Evolutionary conservation across 1,140 invertebrate species (phyloP).

Genomic region (Drosophila lowei): DNA sequence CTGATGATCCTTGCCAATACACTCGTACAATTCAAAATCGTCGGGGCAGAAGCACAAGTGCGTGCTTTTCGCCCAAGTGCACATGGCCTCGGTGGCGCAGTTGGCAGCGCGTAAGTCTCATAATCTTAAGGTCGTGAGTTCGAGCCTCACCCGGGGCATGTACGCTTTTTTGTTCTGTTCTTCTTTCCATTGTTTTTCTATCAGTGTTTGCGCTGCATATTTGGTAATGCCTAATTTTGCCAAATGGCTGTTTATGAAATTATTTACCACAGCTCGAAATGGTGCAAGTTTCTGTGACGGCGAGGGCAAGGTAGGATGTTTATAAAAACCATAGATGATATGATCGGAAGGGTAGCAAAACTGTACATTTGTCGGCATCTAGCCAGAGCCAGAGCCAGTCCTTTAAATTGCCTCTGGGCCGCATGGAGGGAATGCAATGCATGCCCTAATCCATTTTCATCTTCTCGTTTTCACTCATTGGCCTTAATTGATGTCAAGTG

Average conservation of each 20-base stretch:
- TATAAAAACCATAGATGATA: too few species aligned
- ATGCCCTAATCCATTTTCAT: conserved; percentile 36
- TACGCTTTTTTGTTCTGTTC: conserved; percentile 49
- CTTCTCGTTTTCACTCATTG: conserved; percentile 51
- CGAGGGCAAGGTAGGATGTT: too few species aligned
- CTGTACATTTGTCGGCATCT: too few species aligned
- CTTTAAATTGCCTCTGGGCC: conserved; percentile 10
- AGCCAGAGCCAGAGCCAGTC: not conserved
- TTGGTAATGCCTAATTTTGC: not conserved
- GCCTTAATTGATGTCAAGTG: conserved; percentile 72
- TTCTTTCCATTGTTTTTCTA: conserved; percentile 1
- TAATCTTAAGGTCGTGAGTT: conserved; percentile 99
- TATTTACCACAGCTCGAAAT: too few species aligned
- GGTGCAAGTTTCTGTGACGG: too few species aligned
- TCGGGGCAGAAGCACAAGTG: not conserved
- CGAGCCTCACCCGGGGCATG: conserved; percentile 96
- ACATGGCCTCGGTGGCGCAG: conserved; percentile 92
- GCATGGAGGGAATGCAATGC: conserved; percentile 14
- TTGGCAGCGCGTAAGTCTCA: conserved; percentile 98
- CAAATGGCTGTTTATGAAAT: too few species aligned
- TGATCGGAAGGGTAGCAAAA: too few species aligned
- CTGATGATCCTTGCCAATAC: too few species aligned
- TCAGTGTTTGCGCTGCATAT: not conserved
- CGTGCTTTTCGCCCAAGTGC: conserved; percentile 8
- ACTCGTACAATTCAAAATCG: too few species aligned